Base-by-base conservation (phyloP, 1,140 invertebrate genomes). In the Mylabris phalerata region DNA sequence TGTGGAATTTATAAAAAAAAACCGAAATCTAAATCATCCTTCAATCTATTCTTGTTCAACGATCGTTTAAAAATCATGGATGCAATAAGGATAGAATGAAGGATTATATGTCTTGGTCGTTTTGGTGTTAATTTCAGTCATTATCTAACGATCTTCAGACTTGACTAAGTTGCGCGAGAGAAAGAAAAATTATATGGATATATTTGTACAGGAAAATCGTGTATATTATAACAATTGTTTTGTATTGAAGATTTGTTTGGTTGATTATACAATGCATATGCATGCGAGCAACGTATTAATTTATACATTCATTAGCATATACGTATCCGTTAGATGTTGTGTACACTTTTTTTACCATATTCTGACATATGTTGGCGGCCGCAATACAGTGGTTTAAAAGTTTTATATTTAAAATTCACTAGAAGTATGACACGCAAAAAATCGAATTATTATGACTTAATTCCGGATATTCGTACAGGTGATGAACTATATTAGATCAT, bases 231-330 rank as follows among this genome's bases (percentile, higher is more conserved):
- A 32, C 52, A 60, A 72, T 72, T 72, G 71, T 72, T 69, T 57
- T 40, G 49, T 9, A 43, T 27, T 13, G 50, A 67, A 46, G 40
- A 59, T n/a, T 57, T 43, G 24, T 50, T 41, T 66, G 67, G 68
- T 44, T 64, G 38, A 51, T 49, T 67, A 57, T 46, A 55, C 55
- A 70, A 72, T 72, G 68, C 71, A 72, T 72, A 72, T 72, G 69
- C 69, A 72, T 72, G 71, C 71, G 60, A 71, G 64, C 69, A 71
- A 72, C 71, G 69, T 71, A 72, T 72, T 72, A 72, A 72, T 72
- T 72, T 72, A 72, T 71, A 71, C 71, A 66, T 64, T 71, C 67
- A 72, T 72, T 72, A 71, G 69, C 71, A 72, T 72, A 72, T 70
- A 66, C 70, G 69, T 72, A 72, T 72, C 71, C 71, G 71, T 70